A percentile compares a stretch with the other conserved stretches of the same genome.
Evolutionary conservation across 2,113 vertebrate species (phyloP).

Genomic region (Carassius auratus): DNA sequence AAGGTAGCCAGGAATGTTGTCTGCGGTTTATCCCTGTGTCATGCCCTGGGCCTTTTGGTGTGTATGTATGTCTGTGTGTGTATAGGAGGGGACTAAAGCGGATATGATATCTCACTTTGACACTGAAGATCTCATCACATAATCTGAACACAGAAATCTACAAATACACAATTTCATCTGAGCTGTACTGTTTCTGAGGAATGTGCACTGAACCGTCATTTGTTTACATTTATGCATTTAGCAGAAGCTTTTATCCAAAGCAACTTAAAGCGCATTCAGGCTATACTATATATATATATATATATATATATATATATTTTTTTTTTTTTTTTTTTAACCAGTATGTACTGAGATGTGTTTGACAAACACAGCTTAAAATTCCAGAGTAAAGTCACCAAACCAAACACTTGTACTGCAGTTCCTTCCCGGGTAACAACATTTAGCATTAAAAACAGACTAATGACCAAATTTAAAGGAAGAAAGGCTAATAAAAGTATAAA

Average conservation of each 20-base stretch:
- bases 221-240: too few species aligned
- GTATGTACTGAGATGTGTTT: not conserved
- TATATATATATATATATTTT: too few species aligned
- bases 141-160: not conserved
- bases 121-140: not conserved
- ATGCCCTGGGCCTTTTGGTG: slow-evolving; percentile 7
- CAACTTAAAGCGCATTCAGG: too few species aligned
- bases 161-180: not conserved
- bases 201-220: not conserved
- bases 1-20: slow-evolving; percentile 56
- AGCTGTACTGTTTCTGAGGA: not conserved
- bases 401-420: not conserved
- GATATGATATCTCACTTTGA: not conserved
- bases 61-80: not conserved
- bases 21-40: slow-evolving; percentile 28
- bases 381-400: not conserved
- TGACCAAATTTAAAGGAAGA: not conserved
- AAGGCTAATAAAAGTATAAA: too few species aligned
- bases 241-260: too few species aligned
- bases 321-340: too few species aligned
- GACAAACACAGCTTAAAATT: not conserved
- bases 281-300: too few species aligned
- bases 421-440: not conserved
- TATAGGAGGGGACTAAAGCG: not conserved
- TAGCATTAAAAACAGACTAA: not conserved